These are phyloP conservation scores for Stegophylla sp. DNA, from an alignment of 2,888 invertebrate genomes.

Conservation along the genomic window DNA sequence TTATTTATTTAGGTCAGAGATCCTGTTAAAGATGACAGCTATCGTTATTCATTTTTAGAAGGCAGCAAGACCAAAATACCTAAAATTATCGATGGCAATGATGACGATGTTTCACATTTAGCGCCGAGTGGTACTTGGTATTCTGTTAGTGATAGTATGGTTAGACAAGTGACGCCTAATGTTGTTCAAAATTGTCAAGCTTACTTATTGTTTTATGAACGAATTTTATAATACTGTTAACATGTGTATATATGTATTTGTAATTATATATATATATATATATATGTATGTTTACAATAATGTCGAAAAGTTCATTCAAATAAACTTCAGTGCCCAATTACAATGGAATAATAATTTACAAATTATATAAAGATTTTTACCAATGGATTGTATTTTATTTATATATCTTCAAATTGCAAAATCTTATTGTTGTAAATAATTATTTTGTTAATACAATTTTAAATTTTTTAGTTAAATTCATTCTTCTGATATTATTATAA, in stretches of 20 bases:
- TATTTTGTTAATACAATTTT: conserved; percentile 38
- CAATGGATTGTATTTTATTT: conserved; percentile 39
- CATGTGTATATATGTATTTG: conserved; percentile 21
- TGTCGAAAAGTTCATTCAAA: neutral
- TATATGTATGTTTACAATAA: neutral
- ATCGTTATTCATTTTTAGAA: conserved; percentile 58
- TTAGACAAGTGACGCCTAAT: conserved; percentile 80
- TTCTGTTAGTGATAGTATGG: conserved; percentile 89
- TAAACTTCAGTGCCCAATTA: neutral
- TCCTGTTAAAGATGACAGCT: conserved; percentile 58
- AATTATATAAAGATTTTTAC: conserved; percentile 54
- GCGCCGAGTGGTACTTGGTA: conserved; percentile 73
- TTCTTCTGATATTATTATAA: conserved; percentile 27
- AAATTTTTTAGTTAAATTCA: conserved; percentile 11
- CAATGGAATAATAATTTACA: neutral
- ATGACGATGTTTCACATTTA: conserved; percentile 53
- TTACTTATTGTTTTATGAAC: conserved; percentile 94
- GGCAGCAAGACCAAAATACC: conserved; percentile 50
- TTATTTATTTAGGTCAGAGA: conserved; percentile 52
- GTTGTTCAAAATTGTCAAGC: conserved; percentile 86
- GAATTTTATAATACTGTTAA: conserved; percentile 73
- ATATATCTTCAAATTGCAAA: conserved; percentile 18
- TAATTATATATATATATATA: neutral
- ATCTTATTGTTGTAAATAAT: conserved; percentile 40
- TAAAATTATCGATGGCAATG: conserved; percentile 41